These are phyloP conservation scores for Synaphobranchus kaupii DNA, from an alignment of 2,797 vertebrate species.

Conservation along the genomic window DNA sequence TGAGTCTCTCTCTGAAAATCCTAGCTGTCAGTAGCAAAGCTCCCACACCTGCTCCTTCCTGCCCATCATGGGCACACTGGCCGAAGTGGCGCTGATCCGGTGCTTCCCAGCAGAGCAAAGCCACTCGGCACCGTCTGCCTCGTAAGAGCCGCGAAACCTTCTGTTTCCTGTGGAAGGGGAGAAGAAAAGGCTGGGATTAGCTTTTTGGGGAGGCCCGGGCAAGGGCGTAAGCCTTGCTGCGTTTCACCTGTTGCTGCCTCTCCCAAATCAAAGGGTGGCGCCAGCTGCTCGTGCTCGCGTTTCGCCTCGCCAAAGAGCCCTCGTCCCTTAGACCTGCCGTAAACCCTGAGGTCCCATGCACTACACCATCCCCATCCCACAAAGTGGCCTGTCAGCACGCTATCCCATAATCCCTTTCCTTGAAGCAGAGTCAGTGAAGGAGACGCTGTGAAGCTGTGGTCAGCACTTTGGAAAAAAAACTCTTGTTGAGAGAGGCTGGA, in stretches of 20 bases:
- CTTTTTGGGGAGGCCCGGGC: neutral
- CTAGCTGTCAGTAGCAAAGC: constrained; percentile 35
- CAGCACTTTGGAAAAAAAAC: neutral
- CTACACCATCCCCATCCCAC: neutral
- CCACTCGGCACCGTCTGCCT: neutral
- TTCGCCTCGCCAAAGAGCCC: neutral
- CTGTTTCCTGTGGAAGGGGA: constrained; percentile 59
- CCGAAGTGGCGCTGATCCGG: neutral
- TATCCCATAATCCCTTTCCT: neutral
- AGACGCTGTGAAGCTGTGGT: neutral
- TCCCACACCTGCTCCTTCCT: neutral
- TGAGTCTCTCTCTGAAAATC: constrained; percentile 31
- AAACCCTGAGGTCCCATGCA: neutral
- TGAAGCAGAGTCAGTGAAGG: constrained; percentile 14
- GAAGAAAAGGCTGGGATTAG: constrained; percentile 38
- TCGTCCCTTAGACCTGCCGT: neutral
- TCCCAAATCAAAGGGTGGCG: constrained; percentile 21
- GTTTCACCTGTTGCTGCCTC: constrained; percentile 30
- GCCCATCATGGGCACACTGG: constrained; percentile 30
- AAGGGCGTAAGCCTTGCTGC: neutral
- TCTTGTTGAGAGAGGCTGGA: constrained; percentile 5
- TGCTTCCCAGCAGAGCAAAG: constrained; percentile 7
- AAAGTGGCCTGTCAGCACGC: constrained; percentile 10
- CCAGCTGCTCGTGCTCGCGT: neutral
- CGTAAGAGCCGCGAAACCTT: neutral